These are phyloP conservation scores for Syrista parreyssii DNA, from an alignment of 2,888 invertebrate genomes.

Conservation along the genomic window DNA sequence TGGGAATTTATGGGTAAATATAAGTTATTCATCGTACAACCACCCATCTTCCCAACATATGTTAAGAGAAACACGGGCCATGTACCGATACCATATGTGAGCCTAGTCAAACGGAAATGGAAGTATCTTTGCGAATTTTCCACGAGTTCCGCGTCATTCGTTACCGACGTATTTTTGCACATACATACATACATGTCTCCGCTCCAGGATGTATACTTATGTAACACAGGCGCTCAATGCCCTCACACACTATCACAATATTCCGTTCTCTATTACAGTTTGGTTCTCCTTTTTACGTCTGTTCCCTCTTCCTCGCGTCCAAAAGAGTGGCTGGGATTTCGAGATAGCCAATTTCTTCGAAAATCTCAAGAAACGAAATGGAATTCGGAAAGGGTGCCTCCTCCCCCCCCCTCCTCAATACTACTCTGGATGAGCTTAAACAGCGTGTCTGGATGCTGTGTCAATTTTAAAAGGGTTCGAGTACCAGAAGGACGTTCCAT, in stretches of 20 bases:
- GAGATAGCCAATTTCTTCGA: slow-evolving; percentile 17
- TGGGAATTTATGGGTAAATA: slow-evolving; percentile 50
- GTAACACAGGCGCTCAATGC: background rate
- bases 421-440: slow-evolving; percentile 3
- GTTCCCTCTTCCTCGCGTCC: slow-evolving; percentile 3
- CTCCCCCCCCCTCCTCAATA: too few species aligned
- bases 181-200: background rate
- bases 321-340: slow-evolving; percentile 12
- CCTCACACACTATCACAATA: background rate
- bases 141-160: slow-evolving; percentile 8
- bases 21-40: slow-evolving; percentile 56
- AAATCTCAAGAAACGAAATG: background rate
- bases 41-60: slow-evolving; percentile 31
- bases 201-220: background rate
- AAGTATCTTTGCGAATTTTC: slow-evolving; percentile 52
- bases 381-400: background rate
- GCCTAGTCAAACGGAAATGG: slow-evolving; percentile 47
- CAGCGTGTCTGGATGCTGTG: slow-evolving; percentile 3
- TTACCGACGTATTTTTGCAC: background rate
- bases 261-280: background rate
- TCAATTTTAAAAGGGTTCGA: background rate
- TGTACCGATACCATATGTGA: slow-evolving; percentile 51
- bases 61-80: slow-evolving; percentile 16
- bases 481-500: background rate
- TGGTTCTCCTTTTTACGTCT: background rate